Base-by-base conservation (phyloP, 2,888 invertebrate genomes). In the Agrotis clavis region DNA sequence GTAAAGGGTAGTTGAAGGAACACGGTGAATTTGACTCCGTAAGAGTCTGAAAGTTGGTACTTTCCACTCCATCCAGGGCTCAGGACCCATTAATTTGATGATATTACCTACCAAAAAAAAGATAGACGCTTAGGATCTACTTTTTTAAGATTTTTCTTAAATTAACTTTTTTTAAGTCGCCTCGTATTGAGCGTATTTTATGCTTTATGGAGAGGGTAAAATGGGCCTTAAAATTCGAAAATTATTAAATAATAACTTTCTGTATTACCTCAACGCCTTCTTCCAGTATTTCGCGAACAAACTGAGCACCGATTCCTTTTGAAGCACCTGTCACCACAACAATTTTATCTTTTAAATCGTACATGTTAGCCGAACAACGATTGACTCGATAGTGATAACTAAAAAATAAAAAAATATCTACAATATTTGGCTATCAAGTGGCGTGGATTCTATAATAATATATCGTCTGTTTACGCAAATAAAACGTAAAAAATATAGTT, bases 271-370 rank as follows among this genome's bases (percentile, higher is more conserved):
- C 89, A 4, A 85, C 89, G 13, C 83, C 89, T 86, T 90, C 90
- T 18, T 83, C 61, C 4, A 90, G 47, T 45, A 91, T 83, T 19
- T 83, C 61, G 18, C 79, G 83, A 1, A 86, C 87, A 3, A 90
- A 76, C 0, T 74, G 74, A 19, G 90, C 88, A 14, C 92, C 92
- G 1, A 92, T 91, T 2, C 92, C 92, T 56, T 84, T 87, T 0
- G 92, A 89, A 0, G 86, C 92, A 0, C 92, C 92, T 2, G 92
- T 92, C 4, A 92, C 85, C 1, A 92, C 45, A 13, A 88, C 88
- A 0, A 91, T 85, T 75, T 88, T 90, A 57, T 86, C 81, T 62
- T 78, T 73, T 54, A 89, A 82, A 30, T 85, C 80, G 64, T 79
- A 81, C 84, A 90, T 90, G 71, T 35, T 81, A 9, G 16, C 74